Base-by-base conservation (phyloP, 2,113 vertebrate genomes). In the Leucoraja erinaceus region DNA sequence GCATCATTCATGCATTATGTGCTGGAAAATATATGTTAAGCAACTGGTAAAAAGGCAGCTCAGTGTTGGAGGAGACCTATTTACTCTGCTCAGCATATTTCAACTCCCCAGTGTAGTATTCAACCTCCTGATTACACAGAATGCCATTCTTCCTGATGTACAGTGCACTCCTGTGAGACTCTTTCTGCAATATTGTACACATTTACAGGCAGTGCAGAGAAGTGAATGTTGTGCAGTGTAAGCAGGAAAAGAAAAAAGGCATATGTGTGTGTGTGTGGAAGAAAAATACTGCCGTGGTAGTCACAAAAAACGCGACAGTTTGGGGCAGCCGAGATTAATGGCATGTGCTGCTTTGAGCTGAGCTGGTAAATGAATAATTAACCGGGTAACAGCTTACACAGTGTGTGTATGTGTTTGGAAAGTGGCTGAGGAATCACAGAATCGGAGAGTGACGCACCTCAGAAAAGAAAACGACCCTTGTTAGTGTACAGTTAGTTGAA, bases 301-400 rank as follows among this genome's bases (percentile, higher is more conserved):
- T 83, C 79, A 88, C 59, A 63, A 63, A 63, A 63, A 31, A 16
- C n/a, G 59, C 28, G 83, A 61, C 59, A 31, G 12, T 16, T 88
- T 63, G 0, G 5, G 59, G 12, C 16, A 88, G 5, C 83, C 63
- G 59, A 18, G 83, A 88, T 88, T 33, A 63, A 88, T 63, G 83
- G 10, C 59, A 88, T 33, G 31, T 8, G 25, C 79, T 54, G 33
- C 16, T 54, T 83, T 83, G 25, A 14, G 31, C 59, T 88, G 56
- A 86, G 83, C 56, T 63, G 56, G 83, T 5, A 86, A 61, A 31
- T 86, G 28, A 88, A 88, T 88, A 88, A 66, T 88, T 88, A 88
- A 59, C 83, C 83, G 63, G 83, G 61, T 61, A 86, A n/a, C 83
- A 25, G 83, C 28, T 63, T 3, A 54, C 25, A 22, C 66, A 68